These are phyloP conservation scores for Nannospalax galili DNA, from an alignment of 2,113 vertebrate species.

Conservation along the genomic window DNA sequence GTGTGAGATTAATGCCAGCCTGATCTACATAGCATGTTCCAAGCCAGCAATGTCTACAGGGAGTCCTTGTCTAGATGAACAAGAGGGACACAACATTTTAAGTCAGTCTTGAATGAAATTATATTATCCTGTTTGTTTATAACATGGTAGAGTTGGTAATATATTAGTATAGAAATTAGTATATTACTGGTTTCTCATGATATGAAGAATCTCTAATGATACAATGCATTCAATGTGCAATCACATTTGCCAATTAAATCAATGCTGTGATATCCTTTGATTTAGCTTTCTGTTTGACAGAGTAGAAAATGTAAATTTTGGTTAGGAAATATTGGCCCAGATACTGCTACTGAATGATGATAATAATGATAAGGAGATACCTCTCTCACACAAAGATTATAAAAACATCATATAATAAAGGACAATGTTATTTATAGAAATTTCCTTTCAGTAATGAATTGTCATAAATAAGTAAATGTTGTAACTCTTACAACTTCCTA, in stretches of 20 bases:
- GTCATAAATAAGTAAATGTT: not conserved
- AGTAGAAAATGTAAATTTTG: not conserved
- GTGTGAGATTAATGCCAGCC: too few species aligned
- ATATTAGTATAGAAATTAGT: not conserved
- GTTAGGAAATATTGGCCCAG: not conserved
- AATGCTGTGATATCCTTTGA: not conserved
- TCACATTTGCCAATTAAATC: conserved; percentile 9
- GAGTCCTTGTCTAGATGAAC: too few species aligned
- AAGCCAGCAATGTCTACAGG: too few species aligned
- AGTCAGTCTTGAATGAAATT: not conserved
- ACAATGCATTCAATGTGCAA: not conserved
- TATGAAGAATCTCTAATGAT: not conserved
- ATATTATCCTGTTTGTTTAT: not conserved
- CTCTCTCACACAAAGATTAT: too few species aligned
- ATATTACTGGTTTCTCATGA: not conserved
- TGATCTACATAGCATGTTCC: too few species aligned
- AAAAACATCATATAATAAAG: too few species aligned
- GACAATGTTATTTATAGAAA: not conserved
- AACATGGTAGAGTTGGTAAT: not conserved
- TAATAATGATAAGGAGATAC: too few species aligned
- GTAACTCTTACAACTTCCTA: not conserved
- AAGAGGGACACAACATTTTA: not conserved
- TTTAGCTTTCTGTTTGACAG: not conserved
- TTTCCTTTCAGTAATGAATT: not conserved
- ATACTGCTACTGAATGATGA: too few species aligned